These are phyloP conservation scores for Caenorhabditis sp. DNA, from an alignment of 2,888 invertebrate species.

Conservation along the genomic window DNA sequence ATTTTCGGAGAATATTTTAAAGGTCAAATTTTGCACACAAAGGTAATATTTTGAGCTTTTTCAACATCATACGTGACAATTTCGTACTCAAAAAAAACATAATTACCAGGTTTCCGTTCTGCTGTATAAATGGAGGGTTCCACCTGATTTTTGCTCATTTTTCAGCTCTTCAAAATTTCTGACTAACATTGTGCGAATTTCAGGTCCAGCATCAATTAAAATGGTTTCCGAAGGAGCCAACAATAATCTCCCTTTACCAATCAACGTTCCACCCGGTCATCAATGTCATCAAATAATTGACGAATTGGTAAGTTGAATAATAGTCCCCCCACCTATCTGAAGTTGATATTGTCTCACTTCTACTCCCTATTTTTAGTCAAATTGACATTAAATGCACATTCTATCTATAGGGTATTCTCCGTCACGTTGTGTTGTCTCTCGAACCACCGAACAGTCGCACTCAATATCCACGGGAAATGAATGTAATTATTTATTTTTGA, in stretches of 20 bases:
- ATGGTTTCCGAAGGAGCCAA: conserved; percentile 84
- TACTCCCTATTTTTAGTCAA: not conserved
- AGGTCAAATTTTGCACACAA: too few relatives aligned
- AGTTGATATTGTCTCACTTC: not conserved
- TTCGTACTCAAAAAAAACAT: too few relatives aligned
- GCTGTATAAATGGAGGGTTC: too few relatives aligned
- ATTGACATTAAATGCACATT: not conserved
- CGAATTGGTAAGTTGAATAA: conserved; percentile 75
- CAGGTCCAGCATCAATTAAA: conserved; percentile 85
- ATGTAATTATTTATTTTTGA: conserved; percentile 17
- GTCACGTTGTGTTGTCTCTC: conserved; percentile 86
- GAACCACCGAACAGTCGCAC: conserved; percentile 30
- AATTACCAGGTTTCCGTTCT: too few relatives aligned
- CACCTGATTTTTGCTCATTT: too few relatives aligned
- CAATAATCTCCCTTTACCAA: conserved; percentile 84
- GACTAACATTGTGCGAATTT: too few relatives aligned
- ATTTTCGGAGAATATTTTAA: too few relatives aligned
- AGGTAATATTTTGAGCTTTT: too few relatives aligned
- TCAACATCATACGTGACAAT: too few relatives aligned
- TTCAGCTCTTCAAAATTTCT: too few relatives aligned
- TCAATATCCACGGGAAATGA: conserved; percentile 28
- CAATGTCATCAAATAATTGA: conserved; percentile 90
- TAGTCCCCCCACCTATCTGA: not conserved
- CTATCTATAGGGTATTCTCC: conserved; percentile 78
- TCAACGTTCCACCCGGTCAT: conserved; percentile 89